These are phyloP conservation scores for Apodemus speciosus DNA, from an alignment of 2,113 vertebrate species.

Conservation along the genomic window DNA sequence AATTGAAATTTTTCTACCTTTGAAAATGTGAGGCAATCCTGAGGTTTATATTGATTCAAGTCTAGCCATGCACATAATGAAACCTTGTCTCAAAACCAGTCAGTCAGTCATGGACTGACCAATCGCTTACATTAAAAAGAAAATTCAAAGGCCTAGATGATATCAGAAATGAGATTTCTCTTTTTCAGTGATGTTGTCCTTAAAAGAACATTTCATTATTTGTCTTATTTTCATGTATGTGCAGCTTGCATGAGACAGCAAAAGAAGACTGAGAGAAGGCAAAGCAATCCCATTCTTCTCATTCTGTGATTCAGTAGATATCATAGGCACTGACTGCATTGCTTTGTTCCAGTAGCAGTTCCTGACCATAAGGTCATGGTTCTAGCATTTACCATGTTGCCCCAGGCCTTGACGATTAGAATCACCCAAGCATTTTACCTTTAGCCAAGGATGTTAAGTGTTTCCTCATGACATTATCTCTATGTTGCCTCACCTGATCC, in stretches of 20 bases:
- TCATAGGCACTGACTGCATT: background rate
- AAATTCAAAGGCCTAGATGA: constrained; percentile 4
- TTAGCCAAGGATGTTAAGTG: background rate
- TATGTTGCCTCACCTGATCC: background rate
- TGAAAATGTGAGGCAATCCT: background rate
- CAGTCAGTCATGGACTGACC: background rate
- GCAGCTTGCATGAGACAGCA: background rate
- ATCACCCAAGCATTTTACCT: background rate
- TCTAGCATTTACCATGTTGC: background rate
- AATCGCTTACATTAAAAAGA: background rate
- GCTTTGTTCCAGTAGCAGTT: background rate
- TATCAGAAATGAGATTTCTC: background rate
- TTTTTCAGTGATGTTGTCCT: constrained; percentile 8
- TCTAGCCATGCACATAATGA: background rate
- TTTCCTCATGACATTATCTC: background rate
- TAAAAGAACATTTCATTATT: background rate
- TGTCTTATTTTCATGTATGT: background rate
- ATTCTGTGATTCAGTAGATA: background rate
- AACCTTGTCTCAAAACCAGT: background rate
- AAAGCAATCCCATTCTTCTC: background rate
- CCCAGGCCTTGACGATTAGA: background rate
- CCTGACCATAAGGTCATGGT: background rate
- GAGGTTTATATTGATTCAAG: background rate
- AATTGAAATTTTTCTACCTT: background rate
- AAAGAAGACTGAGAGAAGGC: background rate